Evolutionary conservation across 2,888 invertebrate genomes (phyloP), one percentile per base, ranked within the genome.

Genomic region (Hydrotaea diabolus): DNA sequence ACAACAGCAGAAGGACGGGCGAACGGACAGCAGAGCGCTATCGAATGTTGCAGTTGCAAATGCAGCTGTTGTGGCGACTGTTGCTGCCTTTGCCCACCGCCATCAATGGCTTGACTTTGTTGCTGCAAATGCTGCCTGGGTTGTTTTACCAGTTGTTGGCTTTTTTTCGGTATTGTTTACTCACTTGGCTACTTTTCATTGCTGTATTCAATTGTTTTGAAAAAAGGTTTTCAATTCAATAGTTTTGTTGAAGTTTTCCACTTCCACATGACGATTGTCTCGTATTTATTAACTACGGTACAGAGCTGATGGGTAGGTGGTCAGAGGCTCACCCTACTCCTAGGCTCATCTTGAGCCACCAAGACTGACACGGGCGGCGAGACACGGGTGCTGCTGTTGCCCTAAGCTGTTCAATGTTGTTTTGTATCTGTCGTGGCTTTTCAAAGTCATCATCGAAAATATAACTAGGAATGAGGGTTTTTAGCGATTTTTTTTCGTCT

Each of bases 381-480:
- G 21, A 21, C 64, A 17, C 39, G 39, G 17, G 46, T 69, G 66
- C 31, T 64, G 66, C 66, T 64, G 31, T 19, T 2, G 21, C 55
- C 31, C 53, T 39, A 17, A 31, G 39, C 21, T 55, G 55, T 55
- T 55, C 55, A 66, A 39, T 66, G 66, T 46, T n/a, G 76, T 43
- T 85, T 85, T 82, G 82, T 74, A 66, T 49, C 49, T 85, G 49
- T n/a, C n/a, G n/a, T 9, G 43, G 64, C 39, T 78, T 57, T 78
- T 46, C 21, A 36, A 80, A 74, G 39, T 71, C 73, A 73, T 79
- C 76, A 81, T 69, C 76, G 77, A 77, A 79, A 46, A 69, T 43
- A 66, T 66, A 43, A 66, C 39, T 39, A 11, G 69, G 39, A 43
- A 66, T n/a, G 49, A 49, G 49, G 49, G 49, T 49, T 49, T 49